Evolutionary conservation across 1,140 invertebrate species (phyloP).

Genomic region (Nasonia longicornis): DNA sequence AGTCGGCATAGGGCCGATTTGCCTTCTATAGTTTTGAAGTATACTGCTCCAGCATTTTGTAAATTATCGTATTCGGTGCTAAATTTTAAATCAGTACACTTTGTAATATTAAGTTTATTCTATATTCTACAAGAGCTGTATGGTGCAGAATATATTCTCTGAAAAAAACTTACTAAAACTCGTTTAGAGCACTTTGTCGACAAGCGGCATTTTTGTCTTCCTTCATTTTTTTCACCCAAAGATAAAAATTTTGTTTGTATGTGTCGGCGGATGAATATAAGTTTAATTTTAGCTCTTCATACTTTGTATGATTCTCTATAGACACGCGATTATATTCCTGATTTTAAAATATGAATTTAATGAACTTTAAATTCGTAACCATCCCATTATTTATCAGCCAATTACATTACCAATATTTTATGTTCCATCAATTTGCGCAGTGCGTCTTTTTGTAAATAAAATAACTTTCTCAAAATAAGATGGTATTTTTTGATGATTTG

Average conservation of each 20-base stretch:
- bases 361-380: background rate
- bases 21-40: constrained; percentile 18
- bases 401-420: constrained; percentile 45
- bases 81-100: background rate
- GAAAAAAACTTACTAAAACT: constrained; percentile 34
- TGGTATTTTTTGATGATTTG: constrained; percentile 45
- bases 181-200: constrained; percentile 10
- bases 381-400: background rate
- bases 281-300: constrained; percentile 43
- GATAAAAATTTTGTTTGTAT: constrained; percentile 1
- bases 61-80: constrained; percentile 20
- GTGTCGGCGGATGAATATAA: constrained; percentile 16
- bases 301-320: constrained; percentile 43
- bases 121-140: background rate
- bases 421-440: constrained; percentile 43
- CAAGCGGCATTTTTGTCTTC: constrained; percentile 11
- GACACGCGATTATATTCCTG: constrained; percentile 47
- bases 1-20: constrained; percentile 29
- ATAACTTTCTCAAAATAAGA: constrained; percentile 40
- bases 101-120: background rate
- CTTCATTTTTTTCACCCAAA: constrained; percentile 29
- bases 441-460: constrained; percentile 28
- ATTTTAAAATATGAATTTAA: background rate
- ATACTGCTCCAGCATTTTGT: background rate
- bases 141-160: background rate